Evolutionary conservation across 2,113 vertebrate genomes (phyloP), one percentile per base, ranked within the genome.

Genomic region (Lethenteron camtschaticum): DNA sequence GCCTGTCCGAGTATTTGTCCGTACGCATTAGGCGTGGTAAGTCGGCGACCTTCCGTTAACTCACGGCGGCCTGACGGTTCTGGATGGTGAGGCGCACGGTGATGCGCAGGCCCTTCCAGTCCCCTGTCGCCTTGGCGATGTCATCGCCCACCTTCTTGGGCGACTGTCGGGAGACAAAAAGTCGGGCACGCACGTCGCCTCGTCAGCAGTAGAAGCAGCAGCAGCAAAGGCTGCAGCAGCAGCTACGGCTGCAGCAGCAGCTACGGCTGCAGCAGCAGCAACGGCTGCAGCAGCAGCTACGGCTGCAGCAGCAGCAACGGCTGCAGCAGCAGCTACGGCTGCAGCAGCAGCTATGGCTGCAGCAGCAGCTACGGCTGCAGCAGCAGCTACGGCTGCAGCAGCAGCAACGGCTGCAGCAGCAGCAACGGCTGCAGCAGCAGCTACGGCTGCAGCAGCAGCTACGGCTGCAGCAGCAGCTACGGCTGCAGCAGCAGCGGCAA

Each of bases 61-160:
- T 1, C 83, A 99, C 92, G 80, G 87, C 85, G 1, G 94, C 92
- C 81, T 96, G 90, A 75, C 94, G 85, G 85, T 99, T 99, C 84
- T 95, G 90, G 78, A 99, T 95, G 71, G 90, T 96, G 75, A 99
- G 84, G 73, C 95, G 95, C 73, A 96, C 87, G 0, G 92, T 99
- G 78, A 99, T 96, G 76, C 92, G 78, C 76, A 99, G 83, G 14
- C 92, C 94, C 77, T 99, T 99, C 94, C 94, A 99, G 78, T 99
- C 92, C 2, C 90, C 87, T 0, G 94, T 99, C 1, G 92, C 94
- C 80, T 99, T 99, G 77, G 94, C 92, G 0, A 99, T 96, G 79
- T 99, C 94, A 70, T 99, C 92, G 70, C 90, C 94, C 56, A 99
- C 92, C 73, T 99, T 99, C 73, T 99, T 99, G 70, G 94, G 92